A percentile compares a stretch with the other conserved stretches of the same genome.
These are phyloP conservation scores for Argyresthia albistria DNA, from an alignment of 2,888 invertebrate species.

Conservation along the genomic window DNA sequence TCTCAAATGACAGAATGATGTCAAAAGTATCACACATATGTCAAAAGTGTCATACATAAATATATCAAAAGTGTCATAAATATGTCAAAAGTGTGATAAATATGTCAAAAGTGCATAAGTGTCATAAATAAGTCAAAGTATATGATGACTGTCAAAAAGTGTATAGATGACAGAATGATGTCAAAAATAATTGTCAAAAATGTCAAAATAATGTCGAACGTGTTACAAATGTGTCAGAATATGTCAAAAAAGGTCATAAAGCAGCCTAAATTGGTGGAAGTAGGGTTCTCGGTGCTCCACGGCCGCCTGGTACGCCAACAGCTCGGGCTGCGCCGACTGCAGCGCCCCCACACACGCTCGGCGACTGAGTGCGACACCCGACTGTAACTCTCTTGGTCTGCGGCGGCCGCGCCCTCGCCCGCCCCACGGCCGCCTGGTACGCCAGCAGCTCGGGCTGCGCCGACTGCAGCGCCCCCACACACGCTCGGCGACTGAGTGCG, in stretches of 20 bases:
- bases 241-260: too few relatives aligned
- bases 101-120: not conserved
- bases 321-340: constrained; percentile 89
- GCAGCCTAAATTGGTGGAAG: too few relatives aligned
- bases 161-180: not conserved
- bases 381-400: constrained; percentile 23
- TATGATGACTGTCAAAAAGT: too few relatives aligned
- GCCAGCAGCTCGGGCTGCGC: constrained; percentile 82
- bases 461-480: constrained; percentile 94
- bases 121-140: too few relatives aligned
- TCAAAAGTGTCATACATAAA: not conserved
- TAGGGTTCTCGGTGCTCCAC: too few relatives aligned
- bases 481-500: too few relatives aligned
- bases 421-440: constrained; percentile 70
- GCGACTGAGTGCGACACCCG: too few relatives aligned
- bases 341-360: constrained; percentile 95
- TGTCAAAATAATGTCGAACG: too few relatives aligned
- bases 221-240: too few relatives aligned
- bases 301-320: constrained; percentile 73
- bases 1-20: not conserved
- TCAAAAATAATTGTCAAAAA: not conserved
- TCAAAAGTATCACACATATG: not conserved
- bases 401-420: too few relatives aligned
- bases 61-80: not conserved
- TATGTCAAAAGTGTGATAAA: not conserved